phyloP scores from a whole-genome alignment of 2,888 invertebrate species.

The Agrilus cyanescens region DNA sequence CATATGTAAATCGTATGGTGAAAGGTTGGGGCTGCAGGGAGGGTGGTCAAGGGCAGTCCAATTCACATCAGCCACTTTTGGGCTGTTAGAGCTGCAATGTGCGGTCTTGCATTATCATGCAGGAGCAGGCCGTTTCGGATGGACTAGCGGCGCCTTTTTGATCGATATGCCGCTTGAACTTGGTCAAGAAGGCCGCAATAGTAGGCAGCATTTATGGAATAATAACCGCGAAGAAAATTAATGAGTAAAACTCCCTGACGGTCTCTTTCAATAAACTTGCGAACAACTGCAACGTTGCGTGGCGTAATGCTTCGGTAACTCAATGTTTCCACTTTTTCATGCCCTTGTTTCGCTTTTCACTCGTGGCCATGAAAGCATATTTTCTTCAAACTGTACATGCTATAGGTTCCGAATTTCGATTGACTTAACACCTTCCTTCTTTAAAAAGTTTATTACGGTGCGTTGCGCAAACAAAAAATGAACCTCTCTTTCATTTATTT shows the following conservation, averaged over 20 bases:
- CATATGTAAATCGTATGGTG: too few relatives aligned
- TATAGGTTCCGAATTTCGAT: conserved; percentile 3
- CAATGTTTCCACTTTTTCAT: conserved; percentile 3
- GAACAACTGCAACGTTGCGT: neutral
- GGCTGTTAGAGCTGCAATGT: conserved; percentile 11
- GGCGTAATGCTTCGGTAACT: neutral
- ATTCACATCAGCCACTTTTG: too few relatives aligned
- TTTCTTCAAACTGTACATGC: conserved; percentile 1
- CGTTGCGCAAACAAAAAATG: too few relatives aligned
- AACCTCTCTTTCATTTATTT: neutral
- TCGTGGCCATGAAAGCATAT: conserved; percentile 4
- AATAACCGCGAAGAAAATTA: conserved; percentile 8
- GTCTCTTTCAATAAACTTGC: neutral
- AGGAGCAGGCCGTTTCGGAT: conserved; percentile 10
- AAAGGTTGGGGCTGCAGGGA: too few relatives aligned
- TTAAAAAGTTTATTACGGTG: neutral
- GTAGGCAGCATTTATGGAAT: conserved; percentile 11
- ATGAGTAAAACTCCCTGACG: neutral
- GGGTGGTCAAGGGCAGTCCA: too few relatives aligned
- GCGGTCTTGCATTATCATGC: conserved; percentile 12
- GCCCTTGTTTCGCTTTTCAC: too few relatives aligned
- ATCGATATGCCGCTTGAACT: conserved; percentile 5
- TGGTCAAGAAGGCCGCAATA: conserved; percentile 9
- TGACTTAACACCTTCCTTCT: neutral
- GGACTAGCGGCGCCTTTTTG: conserved; percentile 8